phyloP scores from a whole-genome alignment of 2,888 invertebrate genomes.

The Noctua fimbriata region DNA sequence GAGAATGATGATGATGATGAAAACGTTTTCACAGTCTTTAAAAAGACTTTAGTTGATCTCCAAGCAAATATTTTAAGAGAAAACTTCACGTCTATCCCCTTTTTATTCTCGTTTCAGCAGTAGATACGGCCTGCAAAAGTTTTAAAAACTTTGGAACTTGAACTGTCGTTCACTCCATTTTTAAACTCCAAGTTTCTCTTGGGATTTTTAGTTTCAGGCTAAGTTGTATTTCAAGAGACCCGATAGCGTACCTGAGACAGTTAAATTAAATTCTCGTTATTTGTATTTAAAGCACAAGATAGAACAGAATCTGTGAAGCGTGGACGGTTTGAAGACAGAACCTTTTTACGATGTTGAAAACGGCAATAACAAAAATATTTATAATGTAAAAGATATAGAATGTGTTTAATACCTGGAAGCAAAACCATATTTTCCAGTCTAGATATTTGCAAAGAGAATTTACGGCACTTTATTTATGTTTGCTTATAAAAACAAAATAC shows the following conservation, averaged over 20 bases:
- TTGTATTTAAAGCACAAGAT: not conserved
- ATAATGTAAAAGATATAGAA: no score
- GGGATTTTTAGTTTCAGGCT: not conserved
- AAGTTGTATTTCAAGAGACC: not conserved
- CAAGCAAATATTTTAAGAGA: not conserved
- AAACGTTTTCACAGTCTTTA: not conserved
- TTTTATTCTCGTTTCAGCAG: not conserved
- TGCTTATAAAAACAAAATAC: not conserved
- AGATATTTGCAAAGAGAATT: not conserved
- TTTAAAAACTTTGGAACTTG: slow-evolving; percentile 18
- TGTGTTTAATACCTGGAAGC: not conserved
- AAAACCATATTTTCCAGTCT: not conserved
- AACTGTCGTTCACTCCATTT: not conserved
- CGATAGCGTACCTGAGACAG: not conserved
- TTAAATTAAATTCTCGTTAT: not conserved
- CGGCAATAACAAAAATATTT: no score
- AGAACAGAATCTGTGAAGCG: not conserved
- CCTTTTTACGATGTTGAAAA: not conserved
- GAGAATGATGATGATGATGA: no score
- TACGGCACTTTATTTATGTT: not conserved
- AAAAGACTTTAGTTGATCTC: not conserved
- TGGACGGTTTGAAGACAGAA: not conserved
- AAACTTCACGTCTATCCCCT: not conserved
- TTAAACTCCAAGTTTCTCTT: slow-evolving; percentile 13
- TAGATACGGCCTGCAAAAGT: not conserved